phyloP scores from a whole-genome alignment of 2,797 vertebrate species.

The Spinus olivaceus region DNA sequence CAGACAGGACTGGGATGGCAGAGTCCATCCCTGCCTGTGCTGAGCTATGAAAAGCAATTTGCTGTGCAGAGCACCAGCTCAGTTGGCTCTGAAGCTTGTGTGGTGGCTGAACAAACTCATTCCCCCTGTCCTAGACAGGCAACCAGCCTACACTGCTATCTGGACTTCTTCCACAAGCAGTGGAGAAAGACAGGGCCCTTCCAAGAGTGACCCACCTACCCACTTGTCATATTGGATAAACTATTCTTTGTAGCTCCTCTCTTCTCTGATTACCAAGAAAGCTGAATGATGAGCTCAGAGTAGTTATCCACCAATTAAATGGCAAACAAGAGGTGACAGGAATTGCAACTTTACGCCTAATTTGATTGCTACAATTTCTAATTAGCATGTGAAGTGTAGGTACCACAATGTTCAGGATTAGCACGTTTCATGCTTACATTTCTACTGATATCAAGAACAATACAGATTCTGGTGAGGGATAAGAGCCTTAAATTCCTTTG shows the following conservation, averaged over 20 bases:
- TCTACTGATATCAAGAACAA: not conserved
- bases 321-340: conserved; percentile 46
- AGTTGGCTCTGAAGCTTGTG: not conserved
- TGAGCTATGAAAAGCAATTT: not conserved
- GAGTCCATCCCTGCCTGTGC: not conserved
- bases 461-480: not conserved
- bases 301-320: conserved; percentile 24
- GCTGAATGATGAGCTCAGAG: not conserved
- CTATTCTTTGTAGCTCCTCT: not conserved
- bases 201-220: not conserved
- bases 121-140: not conserved
- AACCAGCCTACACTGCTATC: not conserved
- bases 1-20: not conserved
- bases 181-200: not conserved
- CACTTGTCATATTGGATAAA: not conserved
- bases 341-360: conserved; percentile 11
- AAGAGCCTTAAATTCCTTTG: conserved; percentile 7
- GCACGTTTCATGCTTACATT: conserved; percentile 3
- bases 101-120: not conserved
- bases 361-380: conserved; percentile 18
- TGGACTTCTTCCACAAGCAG: not conserved
- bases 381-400: conserved; percentile 32
- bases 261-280: conserved; percentile 12
- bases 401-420: conserved; percentile 1
- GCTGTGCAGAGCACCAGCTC: not conserved